Base-by-base conservation (phyloP, 2,113 vertebrate species). In the Calyptomena viridis region DNA sequence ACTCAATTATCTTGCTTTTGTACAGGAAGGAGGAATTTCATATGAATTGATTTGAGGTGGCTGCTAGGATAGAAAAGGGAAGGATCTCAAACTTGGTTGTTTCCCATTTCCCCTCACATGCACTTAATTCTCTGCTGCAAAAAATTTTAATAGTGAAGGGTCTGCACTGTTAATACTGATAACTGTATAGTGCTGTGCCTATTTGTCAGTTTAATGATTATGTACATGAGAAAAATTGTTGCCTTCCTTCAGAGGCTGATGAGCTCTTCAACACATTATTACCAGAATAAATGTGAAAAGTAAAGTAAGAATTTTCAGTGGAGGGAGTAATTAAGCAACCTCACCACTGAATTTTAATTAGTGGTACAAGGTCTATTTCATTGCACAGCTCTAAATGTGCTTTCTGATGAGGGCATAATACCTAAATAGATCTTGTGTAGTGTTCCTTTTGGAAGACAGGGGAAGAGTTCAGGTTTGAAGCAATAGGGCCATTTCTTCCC, bases 301-400 rank as follows among this genome's bases (percentile, higher is more conserved):
- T 93, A 97, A 97, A 97, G 93, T 93, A 96, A 95, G 82, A 96
- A 88, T 95, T 94, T 96, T 97, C 93, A 92, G 92, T 94, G 74
- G 80, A 93, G 87, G 69, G 81, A 95, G 86, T 96, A 96, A 97
- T 97, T 97, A 97, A 97, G 95, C 87, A 93, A 91, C 75, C 84
- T 96, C 84, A 91, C 64, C 77, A 89, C 85, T 95, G 96, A 97
- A 94, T 97, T 97, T 96, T 95, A 97, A 96, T 97, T 97, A 97
- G 91, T 35, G 59, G 64, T 88, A 94, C 80, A 94, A 97, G 77
- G 86, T 84, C 64, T 93, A 59, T 89, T 96, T 94, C 90, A 95
- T 71, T 95, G 92, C 93, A 85, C 33, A 82, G 40, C 67, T 72
- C 40, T 86, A 90, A 97, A 96, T 78, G 81, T 71, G 67, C n/a